phyloP scores from a whole-genome alignment of 92 coral and sea anemone species.

The Paragorgia papillata region DNA sequence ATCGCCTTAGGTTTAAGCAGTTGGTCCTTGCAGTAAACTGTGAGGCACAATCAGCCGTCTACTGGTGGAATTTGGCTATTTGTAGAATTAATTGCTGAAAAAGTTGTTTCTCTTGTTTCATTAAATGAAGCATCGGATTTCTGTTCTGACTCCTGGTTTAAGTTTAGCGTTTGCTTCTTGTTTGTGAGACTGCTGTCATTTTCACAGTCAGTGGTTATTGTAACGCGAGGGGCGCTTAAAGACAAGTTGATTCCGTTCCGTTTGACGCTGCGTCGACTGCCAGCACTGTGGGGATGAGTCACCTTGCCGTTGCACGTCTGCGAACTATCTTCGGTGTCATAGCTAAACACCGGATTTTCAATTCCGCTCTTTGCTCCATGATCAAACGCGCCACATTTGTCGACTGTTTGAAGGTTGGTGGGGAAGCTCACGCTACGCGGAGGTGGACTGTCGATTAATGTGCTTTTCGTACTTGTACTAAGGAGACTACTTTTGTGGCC shows the following conservation, averaged over 20 bases:
- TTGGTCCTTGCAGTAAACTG: too few species aligned
- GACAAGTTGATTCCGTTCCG: conserved; percentile 5
- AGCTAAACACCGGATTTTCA: conserved; percentile 12
- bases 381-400: neutral
- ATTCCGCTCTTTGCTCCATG: neutral
- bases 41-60: too few species aligned
- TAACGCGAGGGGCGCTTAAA: conserved; percentile 17
- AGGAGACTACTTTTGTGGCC: conserved; percentile 78
- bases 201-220: conserved; percentile 6
- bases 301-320: conserved; percentile 4
- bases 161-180: neutral
- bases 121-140: conserved; percentile 8
- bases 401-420: conserved; percentile 14
- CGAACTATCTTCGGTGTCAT: conserved; percentile 6
- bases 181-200: neutral
- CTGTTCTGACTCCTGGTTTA: conserved; percentile 1
- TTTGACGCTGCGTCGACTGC: conserved; percentile 4
- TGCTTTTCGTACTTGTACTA: conserved; percentile 91
- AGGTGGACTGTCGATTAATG: conserved; percentile 92
- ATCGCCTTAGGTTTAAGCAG: too few species aligned
- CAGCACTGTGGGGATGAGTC: conserved; percentile 16
- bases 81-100: too few species aligned
- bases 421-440: conserved; percentile 32
- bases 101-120: too few species aligned
- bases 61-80: too few species aligned